Evolutionary conservation across 2,113 vertebrate species (phyloP), one percentile per base, ranked within the genome.

Genomic region (Phoxinus phoxinus): DNA sequence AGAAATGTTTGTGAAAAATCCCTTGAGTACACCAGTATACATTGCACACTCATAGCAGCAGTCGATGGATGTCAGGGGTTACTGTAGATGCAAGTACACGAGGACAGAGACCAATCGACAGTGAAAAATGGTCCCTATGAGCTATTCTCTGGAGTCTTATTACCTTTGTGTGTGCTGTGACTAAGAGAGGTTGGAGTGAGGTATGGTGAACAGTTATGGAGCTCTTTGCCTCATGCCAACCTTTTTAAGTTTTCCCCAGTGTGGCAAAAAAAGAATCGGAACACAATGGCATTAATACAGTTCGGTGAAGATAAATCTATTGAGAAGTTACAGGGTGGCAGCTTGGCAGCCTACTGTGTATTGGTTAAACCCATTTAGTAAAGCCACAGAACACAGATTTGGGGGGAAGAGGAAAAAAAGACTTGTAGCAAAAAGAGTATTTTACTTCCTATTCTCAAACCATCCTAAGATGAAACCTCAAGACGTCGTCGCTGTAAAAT

Each of bases 71-170:
- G 85, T 86, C 27, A 63, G 8, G 53, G 71, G 67, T 83, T 41
- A 56, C 32, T 25, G 80, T 72, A 56, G 21, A 53, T 73, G 3
- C 27, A 61, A 82, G 35, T 74, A 59, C 53, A 75, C 9, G 41
- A 75, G 46, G 48, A 69, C 63, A 83, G 81, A 56, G 81, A 72
- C 48, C 48, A 79, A 76, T 85, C 12, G 61, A 53, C 59, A 61
- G 71, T 81, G 71, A 82, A 82, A 86, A 86, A 73, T 86, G 71
- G 27, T 67, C 41, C 71, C 41, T 63, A 61, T 82, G 30, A 27
- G 85, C 25, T 51, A 73, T 73, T 86, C 71, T 67, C 91, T 78
- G 41, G 90, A 91, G 92, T 87, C 90, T 88, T 91, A 93, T 93
- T 93, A 93, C 90, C 48, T 37, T 89, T 90, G 87, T 81, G 85